Percentiles rank a stretch among this genome's conserved stretches.
phyloP scores from a whole-genome alignment of 2,888 invertebrate genomes.

The Drosophila robusta region DNA sequence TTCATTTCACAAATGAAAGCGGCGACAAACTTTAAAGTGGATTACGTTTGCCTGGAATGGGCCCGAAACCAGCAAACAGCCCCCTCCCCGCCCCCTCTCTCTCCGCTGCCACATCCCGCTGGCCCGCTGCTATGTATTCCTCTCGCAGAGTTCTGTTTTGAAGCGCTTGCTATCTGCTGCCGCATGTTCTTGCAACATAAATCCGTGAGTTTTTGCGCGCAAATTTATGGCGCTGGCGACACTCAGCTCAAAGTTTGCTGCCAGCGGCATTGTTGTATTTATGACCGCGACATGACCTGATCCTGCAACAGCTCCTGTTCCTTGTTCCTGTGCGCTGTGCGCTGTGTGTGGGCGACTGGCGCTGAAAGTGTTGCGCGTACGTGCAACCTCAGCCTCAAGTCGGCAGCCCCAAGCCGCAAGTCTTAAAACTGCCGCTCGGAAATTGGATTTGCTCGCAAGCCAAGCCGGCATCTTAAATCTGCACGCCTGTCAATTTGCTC shows the following conservation, averaged over 20 bases:
- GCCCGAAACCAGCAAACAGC: slow-evolving; percentile 17
- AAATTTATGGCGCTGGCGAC: slow-evolving; percentile 82
- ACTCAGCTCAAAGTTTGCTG: slow-evolving; percentile 70
- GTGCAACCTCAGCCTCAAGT: slow-evolving; percentile 63
- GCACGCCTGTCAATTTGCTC: slow-evolving; percentile 69
- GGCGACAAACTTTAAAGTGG: slow-evolving; percentile 81
- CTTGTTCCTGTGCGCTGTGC: not conserved
- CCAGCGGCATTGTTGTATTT: slow-evolving; percentile 78
- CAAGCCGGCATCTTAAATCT: slow-evolving; percentile 65
- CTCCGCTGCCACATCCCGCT: not conserved
- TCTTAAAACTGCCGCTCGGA: slow-evolving; percentile 64
- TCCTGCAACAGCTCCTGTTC: slow-evolving; percentile 28
- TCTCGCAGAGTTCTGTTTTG: slow-evolving; percentile 20
- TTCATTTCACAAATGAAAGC: slow-evolving; percentile 69
- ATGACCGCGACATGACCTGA: slow-evolving; percentile 84
- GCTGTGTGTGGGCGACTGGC: slow-evolving; percentile 30
- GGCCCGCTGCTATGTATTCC: slow-evolving; percentile 17
- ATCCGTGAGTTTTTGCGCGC: slow-evolving; percentile 78
- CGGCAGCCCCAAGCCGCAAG: slow-evolving; percentile 50
- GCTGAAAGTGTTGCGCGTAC: slow-evolving; percentile 74
- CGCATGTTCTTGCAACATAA: slow-evolving; percentile 74
- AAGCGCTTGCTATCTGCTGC: slow-evolving; percentile 61
- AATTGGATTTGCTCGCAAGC: slow-evolving; percentile 72
- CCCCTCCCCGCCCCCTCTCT: not conserved
- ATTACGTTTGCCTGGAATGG: slow-evolving; percentile 71